These are phyloP conservation scores for Clistopyga incitator DNA, from an alignment of 2,888 invertebrate genomes.

Conservation along the genomic window DNA sequence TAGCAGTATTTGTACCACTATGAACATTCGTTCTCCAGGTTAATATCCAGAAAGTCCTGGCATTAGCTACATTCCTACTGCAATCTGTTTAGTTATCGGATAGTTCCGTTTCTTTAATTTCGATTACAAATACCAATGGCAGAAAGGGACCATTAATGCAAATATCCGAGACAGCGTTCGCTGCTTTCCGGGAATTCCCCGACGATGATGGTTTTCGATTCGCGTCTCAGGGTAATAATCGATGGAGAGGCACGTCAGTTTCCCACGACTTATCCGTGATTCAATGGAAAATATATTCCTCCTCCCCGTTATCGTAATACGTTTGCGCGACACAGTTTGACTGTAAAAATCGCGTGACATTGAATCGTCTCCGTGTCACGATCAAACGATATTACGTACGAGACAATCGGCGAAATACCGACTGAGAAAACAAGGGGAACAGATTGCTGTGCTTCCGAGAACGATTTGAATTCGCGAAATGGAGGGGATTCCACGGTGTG, in stretches of 20 bases:
- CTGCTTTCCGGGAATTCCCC: neutral
- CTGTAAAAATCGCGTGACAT: conserved; percentile 31
- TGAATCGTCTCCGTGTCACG: conserved; percentile 13
- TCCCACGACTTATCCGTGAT: neutral
- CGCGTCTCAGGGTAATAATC: neutral
- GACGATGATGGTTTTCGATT: neutral
- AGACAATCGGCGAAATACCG: conserved; percentile 10
- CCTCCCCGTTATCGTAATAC: neutral
- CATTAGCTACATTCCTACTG: conserved; percentile 41
- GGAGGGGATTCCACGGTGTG: neutral
- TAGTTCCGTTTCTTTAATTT: conserved; percentile 7
- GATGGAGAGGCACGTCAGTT: neutral
- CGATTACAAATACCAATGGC: conserved; percentile 19
- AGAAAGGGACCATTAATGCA: conserved; percentile 14
- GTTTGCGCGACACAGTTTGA: neutral
- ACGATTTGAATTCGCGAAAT: conserved; percentile 32
- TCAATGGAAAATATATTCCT: neutral
- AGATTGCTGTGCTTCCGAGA: conserved; percentile 28
- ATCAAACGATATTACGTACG: conserved; percentile 11
- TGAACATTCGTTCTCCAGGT: conserved; percentile 50
- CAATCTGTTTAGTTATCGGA: conserved; percentile 40
- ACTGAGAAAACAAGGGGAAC: conserved; percentile 30
- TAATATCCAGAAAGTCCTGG: conserved; percentile 49
- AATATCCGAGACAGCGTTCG: neutral
- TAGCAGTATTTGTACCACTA: conserved; percentile 32